These are phyloP conservation scores for Cantharis rufa DNA, from an alignment of 2,888 invertebrate genomes.

Conservation along the genomic window DNA sequence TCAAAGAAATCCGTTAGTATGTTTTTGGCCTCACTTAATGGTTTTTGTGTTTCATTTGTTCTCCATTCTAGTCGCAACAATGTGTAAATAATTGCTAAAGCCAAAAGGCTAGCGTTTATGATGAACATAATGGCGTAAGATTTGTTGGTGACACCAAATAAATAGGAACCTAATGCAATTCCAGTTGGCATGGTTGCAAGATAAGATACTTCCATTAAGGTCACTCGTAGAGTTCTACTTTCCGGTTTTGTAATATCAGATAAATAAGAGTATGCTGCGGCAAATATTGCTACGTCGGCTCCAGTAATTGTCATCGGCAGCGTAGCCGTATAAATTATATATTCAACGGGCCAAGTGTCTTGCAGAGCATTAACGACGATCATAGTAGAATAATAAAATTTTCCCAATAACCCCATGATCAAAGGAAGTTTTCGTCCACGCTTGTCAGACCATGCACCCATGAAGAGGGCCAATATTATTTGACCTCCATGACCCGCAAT, in stretches of 20 bases:
- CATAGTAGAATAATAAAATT: slow-evolving; percentile 76
- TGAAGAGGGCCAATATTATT: slow-evolving; percentile 74
- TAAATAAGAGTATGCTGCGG: slow-evolving; percentile 78
- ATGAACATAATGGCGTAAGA: slow-evolving; percentile 76
- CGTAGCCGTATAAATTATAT: slow-evolving; percentile 75
- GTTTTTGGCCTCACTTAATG: slow-evolving; percentile 61
- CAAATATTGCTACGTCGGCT: slow-evolving; percentile 79
- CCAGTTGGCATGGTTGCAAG: slow-evolving; percentile 84
- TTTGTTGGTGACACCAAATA: slow-evolving; percentile 65
- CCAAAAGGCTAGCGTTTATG: slow-evolving; percentile 68
- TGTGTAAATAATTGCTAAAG: slow-evolving; percentile 67
- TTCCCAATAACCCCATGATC: slow-evolving; percentile 72
- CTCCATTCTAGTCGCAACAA: slow-evolving; percentile 70
- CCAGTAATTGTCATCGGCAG: slow-evolving; percentile 78
- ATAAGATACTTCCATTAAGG: slow-evolving; percentile 80
- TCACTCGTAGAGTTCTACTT: slow-evolving; percentile 77
- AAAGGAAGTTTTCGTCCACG: slow-evolving; percentile 76
- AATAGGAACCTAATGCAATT: slow-evolving; percentile 72
- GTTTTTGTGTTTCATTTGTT: slow-evolving; percentile 67
- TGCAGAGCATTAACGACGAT: slow-evolving; percentile 68
- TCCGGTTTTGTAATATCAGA: slow-evolving; percentile 73
- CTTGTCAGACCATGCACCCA: slow-evolving; percentile 82
- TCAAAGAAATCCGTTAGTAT: slow-evolving; percentile 75
- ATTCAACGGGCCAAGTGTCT: slow-evolving; percentile 71
- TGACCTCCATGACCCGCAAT: slow-evolving; percentile 75